phyloP scores from a whole-genome alignment of 2,113 vertebrate genomes.

The Dipodomys ordii region DNA sequence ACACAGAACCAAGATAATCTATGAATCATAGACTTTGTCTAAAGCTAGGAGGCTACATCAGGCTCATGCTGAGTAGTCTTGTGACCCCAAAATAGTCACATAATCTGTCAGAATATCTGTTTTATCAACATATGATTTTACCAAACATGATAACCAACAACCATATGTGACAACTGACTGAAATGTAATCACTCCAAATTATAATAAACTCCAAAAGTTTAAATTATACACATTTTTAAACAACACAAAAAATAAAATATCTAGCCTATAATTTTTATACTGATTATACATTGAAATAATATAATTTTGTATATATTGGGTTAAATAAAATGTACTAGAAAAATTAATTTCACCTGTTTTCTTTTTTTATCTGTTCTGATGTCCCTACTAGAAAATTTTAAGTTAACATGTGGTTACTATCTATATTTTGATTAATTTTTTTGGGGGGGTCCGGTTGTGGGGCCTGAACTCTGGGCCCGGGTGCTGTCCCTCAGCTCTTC shows the following conservation, averaged over 20 bases:
- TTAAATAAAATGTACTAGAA: constrained; percentile 32
- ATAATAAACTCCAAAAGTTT: neutral
- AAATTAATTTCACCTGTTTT: constrained; percentile 21
- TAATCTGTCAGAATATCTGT: neutral
- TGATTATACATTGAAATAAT: constrained; percentile 6
- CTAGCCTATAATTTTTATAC: neutral
- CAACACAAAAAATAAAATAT: neutral
- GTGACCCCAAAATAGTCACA: neutral
- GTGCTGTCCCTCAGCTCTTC: no score
- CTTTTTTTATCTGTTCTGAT: constrained; percentile 1
- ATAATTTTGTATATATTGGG: neutral
- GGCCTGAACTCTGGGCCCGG: no score
- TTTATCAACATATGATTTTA: neutral
- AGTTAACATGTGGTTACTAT: constrained; percentile 37
- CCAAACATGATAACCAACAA: neutral
- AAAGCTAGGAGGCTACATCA: neutral
- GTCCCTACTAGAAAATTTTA: neutral
- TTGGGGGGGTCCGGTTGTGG: no score
- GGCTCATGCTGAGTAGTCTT: neutral
- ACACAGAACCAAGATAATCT: constrained; percentile 19
- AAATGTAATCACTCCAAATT: neutral
- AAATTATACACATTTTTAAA: neutral
- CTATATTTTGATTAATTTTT: no score
- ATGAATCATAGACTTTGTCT: neutral
- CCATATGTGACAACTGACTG: neutral